These are phyloP conservation scores for Pseudochaenichthys georgianus DNA, from an alignment of 2,797 vertebrate species.

Conservation along the genomic window DNA sequence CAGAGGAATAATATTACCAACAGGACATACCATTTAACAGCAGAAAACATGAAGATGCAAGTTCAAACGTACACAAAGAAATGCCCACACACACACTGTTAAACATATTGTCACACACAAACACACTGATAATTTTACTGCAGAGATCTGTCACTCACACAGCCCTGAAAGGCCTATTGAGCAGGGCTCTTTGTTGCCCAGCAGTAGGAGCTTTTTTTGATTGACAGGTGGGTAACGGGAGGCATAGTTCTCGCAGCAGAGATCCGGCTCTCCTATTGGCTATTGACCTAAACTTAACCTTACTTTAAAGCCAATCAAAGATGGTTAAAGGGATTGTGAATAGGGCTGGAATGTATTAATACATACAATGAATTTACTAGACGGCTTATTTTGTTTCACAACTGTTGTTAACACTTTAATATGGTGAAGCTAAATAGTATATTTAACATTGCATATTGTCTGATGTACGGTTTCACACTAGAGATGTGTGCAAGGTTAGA, in stretches of 20 bases:
- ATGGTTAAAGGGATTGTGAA: constrained; percentile 28
- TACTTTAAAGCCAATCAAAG: constrained; percentile 53
- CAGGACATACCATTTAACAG: constrained; percentile 3
- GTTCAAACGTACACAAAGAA: constrained; percentile 21
- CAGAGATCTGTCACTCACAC: constrained; percentile 56
- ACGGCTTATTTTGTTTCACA: constrained; percentile 17
- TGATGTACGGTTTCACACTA: constrained; percentile 3
- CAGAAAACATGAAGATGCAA: constrained; percentile 15
- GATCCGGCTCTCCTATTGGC: constrained; percentile 50
- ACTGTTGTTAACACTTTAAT: background rate
- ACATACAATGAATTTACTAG: constrained; percentile 1
- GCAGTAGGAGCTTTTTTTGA: constrained; percentile 74
- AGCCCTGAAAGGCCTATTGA: constrained; percentile 51
- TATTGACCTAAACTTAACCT: constrained; percentile 57
- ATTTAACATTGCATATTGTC: constrained; percentile 8
- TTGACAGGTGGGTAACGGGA: constrained; percentile 65
- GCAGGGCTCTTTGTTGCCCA: constrained; percentile 76
- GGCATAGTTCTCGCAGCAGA: constrained; percentile 56
- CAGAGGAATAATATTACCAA: background rate
- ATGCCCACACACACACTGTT: constrained; percentile 2
- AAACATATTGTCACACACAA: constrained; percentile 26
- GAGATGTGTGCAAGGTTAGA: constrained; percentile 24
- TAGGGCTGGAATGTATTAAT: constrained; percentile 39
- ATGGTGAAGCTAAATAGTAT: background rate
- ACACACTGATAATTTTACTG: constrained; percentile 38